Evolutionary conservation across 2,888 invertebrate species (phyloP), one percentile per base, ranked within the genome.

Genomic region (Resseliella maxima): DNA sequence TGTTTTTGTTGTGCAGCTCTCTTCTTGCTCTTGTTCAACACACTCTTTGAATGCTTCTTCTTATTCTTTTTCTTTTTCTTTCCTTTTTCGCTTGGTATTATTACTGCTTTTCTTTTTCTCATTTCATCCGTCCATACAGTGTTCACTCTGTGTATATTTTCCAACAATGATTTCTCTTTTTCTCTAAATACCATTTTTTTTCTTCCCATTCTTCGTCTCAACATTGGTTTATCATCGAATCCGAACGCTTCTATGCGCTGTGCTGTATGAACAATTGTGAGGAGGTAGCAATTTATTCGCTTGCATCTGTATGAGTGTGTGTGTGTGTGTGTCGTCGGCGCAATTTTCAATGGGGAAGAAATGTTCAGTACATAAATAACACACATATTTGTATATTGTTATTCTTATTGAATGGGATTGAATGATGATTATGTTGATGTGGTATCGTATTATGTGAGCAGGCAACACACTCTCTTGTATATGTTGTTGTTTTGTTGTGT

Each of bases 401-500:
- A 83, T 83, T 83, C 83, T 83, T 83, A 72, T 83, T 83, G 83
- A 83, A 83, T 38, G 38, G 38, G 38, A 38, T 83, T 83, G 83
- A 83, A 38, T 36, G 83, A 83, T 83, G 38, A 83, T 83, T 83
- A 83, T 83, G 38, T 83, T 83, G 83, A 83, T 83, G 83, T 83
- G 83, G 83, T 83, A 83, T 83, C 83, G 83, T 38, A 83, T 83
- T 36, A 83, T 38, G 38, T 83, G 36, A 38, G 38, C 24, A n/a
- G 21, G n/a, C 24, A n/a, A 10, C 64, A 10, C 64, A 18, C 64
- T 64, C 64, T 2, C 64, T 64, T 83, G 38, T 83, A 38, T 83
- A 83, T 83, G 83, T 83, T 81, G 81, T 81, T 83, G 83, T 83
- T 83, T 36, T 83, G n/a, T n/a, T n/a, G n/a, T 83, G n/a, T 83